Conservation (phyloP, 2,888 invertebrate genomes). For the Chydorus sphaericus region DNA sequence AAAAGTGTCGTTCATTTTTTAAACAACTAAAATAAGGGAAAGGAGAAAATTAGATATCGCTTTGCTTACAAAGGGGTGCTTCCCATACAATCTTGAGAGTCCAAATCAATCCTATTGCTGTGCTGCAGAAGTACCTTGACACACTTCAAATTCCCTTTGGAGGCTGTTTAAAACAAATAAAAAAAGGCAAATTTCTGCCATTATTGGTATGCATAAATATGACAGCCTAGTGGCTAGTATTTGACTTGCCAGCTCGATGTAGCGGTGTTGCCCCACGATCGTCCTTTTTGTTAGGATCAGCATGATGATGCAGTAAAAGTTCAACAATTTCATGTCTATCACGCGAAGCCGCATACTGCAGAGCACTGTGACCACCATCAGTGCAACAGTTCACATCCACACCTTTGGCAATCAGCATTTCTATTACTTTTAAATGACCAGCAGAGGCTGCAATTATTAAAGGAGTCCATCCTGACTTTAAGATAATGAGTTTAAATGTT, state of each 20-base stretch:
- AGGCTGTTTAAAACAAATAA: conserved; percentile 41
- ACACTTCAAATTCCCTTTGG: conserved; percentile 52
- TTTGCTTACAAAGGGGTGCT: conserved; percentile 54
- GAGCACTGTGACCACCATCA: conserved; percentile 55
- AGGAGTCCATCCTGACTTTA: conserved; percentile 52
- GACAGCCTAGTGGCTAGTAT: too few species aligned
- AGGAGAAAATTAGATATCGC: not conserved
- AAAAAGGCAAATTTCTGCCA: too few species aligned
- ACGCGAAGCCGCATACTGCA: conserved; percentile 77
- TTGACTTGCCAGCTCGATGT: conserved; percentile 49
- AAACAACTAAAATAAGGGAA: not conserved
- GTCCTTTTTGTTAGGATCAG: conserved; percentile 52
- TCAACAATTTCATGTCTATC: conserved; percentile 58
- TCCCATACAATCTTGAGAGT: conserved; percentile 51
- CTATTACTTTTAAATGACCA: conserved; percentile 51
- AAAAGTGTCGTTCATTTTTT: conserved; percentile 14
- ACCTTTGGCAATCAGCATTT: conserved; percentile 46
- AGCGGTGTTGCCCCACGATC: conserved; percentile 54
- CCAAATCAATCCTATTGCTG: conserved; percentile 31
- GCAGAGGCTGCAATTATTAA: conserved; percentile 66
- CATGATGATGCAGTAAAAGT: conserved; percentile 46
- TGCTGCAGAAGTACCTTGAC: conserved; percentile 48
- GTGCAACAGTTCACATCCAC: conserved; percentile 59
- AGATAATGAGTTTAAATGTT: conserved; percentile 5
- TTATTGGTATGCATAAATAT: too few species aligned